A percentile compares a stretch with the other conserved stretches of the same genome.
These are phyloP conservation scores for Lethocerus indicus DNA, from an alignment of 1,140 invertebrate species.

Conservation along the genomic window DNA sequence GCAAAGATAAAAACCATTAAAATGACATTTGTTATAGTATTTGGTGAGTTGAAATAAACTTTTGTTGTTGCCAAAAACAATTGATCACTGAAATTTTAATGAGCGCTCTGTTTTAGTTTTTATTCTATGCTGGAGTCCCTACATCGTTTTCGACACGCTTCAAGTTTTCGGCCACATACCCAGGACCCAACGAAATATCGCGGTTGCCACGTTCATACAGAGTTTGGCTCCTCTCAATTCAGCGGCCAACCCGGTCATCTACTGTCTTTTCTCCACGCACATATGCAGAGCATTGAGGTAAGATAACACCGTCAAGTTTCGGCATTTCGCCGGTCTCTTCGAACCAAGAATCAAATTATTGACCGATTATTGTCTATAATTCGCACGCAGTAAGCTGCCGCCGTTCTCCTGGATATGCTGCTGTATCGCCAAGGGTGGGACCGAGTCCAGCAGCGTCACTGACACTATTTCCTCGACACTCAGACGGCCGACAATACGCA, in stretches of 20 bases:
- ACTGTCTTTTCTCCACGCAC: conserved; percentile 56
- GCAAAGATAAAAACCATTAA: conserved; percentile 91
- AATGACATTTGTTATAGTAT: conserved; percentile 89
- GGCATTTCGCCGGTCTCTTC: background rate
- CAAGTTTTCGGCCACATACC: conserved; percentile 77
- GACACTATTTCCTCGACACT: conserved; percentile 11
- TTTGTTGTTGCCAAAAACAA: background rate
- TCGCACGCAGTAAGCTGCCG: conserved; percentile 5
- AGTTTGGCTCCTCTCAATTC: conserved; percentile 82
- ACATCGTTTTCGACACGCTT: conserved; percentile 83
- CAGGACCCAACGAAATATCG: conserved; percentile 55
- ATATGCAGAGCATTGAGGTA: conserved; percentile 8
- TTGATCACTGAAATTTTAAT: background rate
- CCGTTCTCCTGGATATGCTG: conserved; percentile 13
- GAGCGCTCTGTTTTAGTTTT: conserved; percentile 50
- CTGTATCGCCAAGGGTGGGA: conserved; percentile 2
- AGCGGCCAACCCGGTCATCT: conserved; percentile 86
- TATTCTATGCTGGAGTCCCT: conserved; percentile 88
- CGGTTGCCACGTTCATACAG: conserved; percentile 79
- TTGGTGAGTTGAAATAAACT: conserved; percentile 42
- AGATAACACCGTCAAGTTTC: background rate
- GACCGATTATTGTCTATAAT: background rate
- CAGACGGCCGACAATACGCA: conserved; percentile 6
- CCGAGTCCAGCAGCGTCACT: conserved; percentile 9
- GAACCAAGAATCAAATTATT: background rate